A percentile compares a stretch with the other conserved stretches of the same genome.
Conservation (phyloP, 2,113 vertebrate genomes). For the Elephantulus edwardii region DNA sequence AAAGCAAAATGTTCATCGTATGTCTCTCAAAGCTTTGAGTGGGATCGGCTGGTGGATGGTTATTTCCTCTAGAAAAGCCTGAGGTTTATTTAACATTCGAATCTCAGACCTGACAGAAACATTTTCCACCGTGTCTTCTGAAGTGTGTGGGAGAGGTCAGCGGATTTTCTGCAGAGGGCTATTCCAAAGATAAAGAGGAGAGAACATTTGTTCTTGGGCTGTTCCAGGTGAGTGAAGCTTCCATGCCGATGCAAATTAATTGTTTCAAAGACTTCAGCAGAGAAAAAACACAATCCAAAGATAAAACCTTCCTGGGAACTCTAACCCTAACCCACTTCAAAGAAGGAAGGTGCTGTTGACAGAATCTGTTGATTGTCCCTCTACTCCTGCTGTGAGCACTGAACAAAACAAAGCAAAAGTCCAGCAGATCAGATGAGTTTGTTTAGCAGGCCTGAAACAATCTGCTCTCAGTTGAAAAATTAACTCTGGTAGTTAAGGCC, state of each 20-base stretch:
- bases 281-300: constrained; percentile 7
- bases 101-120: neutral
- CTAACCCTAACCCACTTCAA: neutral
- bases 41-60: neutral
- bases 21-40: neutral
- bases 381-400: neutral
- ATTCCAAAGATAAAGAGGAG: constrained; percentile 48
- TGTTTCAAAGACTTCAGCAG: constrained; percentile 5
- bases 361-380: neutral
- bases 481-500: neutral
- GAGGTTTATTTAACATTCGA: constrained; percentile 9
- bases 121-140: neutral
- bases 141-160: neutral
- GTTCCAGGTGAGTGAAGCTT: constrained; percentile 26
- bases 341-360: neutral
- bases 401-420: neutral
- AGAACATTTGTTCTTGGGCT: constrained; percentile 1
- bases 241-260: neutral
- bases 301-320: neutral
- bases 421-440: constrained; percentile 41
- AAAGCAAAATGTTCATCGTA: neutral
- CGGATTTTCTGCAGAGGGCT: constrained; percentile 45
- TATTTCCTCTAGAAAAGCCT: neutral
- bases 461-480: neutral
- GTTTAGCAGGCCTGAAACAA: constrained; percentile 20